phyloP scores from a whole-genome alignment of 2,113 vertebrate species.

The Ammospiza caudacuta region DNA sequence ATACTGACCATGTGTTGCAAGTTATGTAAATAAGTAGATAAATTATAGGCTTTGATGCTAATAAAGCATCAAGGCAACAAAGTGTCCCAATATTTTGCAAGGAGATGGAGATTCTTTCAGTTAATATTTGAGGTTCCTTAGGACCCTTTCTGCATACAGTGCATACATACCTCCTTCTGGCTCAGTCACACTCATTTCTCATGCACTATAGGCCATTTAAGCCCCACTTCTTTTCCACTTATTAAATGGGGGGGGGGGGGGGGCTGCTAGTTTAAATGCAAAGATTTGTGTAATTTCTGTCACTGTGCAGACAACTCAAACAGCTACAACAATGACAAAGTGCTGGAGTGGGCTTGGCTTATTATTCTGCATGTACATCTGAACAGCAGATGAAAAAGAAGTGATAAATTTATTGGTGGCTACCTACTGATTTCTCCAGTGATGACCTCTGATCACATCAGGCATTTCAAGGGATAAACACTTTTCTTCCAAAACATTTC shows the following conservation, averaged over 20 bases:
- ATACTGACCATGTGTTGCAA: not conserved
- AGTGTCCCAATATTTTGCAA: not conserved
- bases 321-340: not conserved
- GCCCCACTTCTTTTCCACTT: not conserved
- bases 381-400: not conserved
- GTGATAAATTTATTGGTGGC: not conserved
- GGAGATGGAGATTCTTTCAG: not conserved
- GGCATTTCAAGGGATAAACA: not conserved
- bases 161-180: not conserved
- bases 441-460: not conserved
- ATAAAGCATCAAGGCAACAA: not conserved
- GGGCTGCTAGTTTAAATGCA: not conserved
- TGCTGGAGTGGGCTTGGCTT: not conserved
- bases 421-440: not conserved
- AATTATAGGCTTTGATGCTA: not conserved
- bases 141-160: not conserved
- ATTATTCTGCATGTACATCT: not conserved
- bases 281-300: not conserved
- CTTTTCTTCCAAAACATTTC: not conserved
- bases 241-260: not conserved
- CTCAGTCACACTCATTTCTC: not conserved
- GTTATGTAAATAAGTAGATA: not conserved
- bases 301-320: not conserved
- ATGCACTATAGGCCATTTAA: rapidly evolving
- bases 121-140: not conserved